Conservation (phyloP, 2,113 vertebrate genomes). For the Holacanthus passer region DNA sequence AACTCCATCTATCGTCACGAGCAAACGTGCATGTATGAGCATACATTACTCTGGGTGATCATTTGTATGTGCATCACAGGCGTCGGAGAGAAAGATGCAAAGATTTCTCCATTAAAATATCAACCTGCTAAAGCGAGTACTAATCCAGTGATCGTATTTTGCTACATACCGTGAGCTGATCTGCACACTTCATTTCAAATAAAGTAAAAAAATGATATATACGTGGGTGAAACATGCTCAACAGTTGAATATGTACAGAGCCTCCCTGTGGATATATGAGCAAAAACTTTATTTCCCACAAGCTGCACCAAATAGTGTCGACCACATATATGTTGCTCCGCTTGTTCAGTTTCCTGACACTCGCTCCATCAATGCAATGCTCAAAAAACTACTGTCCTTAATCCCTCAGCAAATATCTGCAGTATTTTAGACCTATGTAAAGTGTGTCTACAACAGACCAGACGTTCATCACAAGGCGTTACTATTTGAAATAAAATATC, state of each 20-base stretch:
- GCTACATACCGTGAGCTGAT: background rate
- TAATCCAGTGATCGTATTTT: background rate
- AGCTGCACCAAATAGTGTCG: background rate
- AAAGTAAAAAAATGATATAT: background rate
- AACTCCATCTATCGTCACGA: background rate
- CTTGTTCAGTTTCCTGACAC: background rate
- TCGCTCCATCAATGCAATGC: background rate
- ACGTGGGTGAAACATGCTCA: background rate
- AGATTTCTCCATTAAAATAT: background rate
- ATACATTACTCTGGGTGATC: background rate
- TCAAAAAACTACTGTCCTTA: background rate
- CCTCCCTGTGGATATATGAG: background rate
- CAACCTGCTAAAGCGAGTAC: background rate
- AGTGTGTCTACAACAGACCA: too few species aligned
- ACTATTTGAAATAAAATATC: too few species aligned
- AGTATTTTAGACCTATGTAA: background rate
- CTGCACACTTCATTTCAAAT: background rate
- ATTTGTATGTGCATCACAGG: background rate
- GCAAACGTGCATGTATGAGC: conserved; percentile 15
- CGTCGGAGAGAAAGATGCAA: background rate
- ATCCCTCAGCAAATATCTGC: background rate
- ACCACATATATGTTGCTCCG: background rate
- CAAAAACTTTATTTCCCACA: background rate
- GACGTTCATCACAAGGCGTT: background rate
- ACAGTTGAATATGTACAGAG: background rate